Base-by-base conservation (phyloP, 2,797 vertebrate species). In the Nothura maculosa region DNA sequence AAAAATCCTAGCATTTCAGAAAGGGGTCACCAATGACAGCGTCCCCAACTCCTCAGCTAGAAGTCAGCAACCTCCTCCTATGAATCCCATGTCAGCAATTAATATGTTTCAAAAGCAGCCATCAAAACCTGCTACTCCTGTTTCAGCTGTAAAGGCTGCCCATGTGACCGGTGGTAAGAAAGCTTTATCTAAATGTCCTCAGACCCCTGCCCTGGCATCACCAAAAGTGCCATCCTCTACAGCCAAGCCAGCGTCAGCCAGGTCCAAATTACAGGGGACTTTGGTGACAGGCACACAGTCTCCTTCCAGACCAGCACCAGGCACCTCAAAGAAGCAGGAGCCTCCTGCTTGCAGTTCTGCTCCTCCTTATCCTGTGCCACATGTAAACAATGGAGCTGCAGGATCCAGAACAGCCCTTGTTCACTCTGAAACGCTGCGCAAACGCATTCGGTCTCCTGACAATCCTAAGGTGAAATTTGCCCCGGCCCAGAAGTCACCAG, bases 1-100 rank as follows among this genome's bases (percentile, higher is more conserved):
- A 97, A 99, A 99, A 97, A 99, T 99, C 94, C 97, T 99, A 94
- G 98, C 99, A 1, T 99, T 99, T 81, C 99, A 99, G 95, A 99
- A 99, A 96, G 99, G 98, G 4, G 93, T 98, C 15, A 96, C 98
- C 52, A 98, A 74, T 79, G 97, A 97, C 57, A 86, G 32, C 7
- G 87, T 63, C 85, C 96, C 95, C 61, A 98, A 79, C 91, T 95
- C 28, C 2, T 91, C 96, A 45, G 85, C 47, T 79, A 98, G 27
- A 96, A 97, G 97, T 70, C 98, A 98, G 21, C 98, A 98, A n/a
- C 99, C 98, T 57, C 96, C 98, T 6, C 96, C 98, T 50, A 99
- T 99, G 99, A 98, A 99, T 94, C 99, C 99, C 4, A 98, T 99
- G 24, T 98, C 98, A 21, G 99, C 98, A 4, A 98, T 99, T 68